Conservation (phyloP, 2,888 invertebrate species). For the Nephrotoma guestfalica region DNA sequence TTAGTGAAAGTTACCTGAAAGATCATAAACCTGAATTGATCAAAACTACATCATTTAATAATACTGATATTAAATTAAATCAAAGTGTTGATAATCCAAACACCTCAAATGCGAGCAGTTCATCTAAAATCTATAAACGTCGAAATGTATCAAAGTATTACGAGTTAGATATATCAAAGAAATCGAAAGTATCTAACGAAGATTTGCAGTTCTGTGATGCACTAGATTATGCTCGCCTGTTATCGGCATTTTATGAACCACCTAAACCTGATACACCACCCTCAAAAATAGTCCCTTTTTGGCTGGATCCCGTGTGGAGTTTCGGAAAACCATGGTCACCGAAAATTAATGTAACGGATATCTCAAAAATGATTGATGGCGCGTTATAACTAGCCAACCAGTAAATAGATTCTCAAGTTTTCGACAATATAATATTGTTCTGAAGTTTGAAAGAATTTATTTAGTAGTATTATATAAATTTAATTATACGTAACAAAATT, state of each 20-base stretch:
- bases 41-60: not conserved
- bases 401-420: no score
- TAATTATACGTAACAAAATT: no score
- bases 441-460: no score
- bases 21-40: not conserved
- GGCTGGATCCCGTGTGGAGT: conserved; percentile 32
- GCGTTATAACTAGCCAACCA: not conserved
- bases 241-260: conserved; percentile 21
- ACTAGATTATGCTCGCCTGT: not conserved
- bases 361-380: not conserved
- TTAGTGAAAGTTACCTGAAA: not conserved
- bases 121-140: not conserved
- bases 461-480: no score
- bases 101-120: not conserved
- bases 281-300: conserved; percentile 23
- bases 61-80: not conserved
- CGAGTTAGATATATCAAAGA: not conserved
- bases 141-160: not conserved
- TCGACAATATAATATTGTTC: no score
- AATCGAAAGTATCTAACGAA: not conserved
- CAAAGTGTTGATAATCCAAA: not conserved
- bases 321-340: conserved; percentile 3
- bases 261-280: conserved; percentile 28
- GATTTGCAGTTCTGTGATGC: not conserved
- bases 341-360: not conserved